Evolutionary conservation across 2,888 invertebrate species (phyloP), one percentile per base, ranked within the genome.

Genomic region (Leptodirus hochenwartii): DNA sequence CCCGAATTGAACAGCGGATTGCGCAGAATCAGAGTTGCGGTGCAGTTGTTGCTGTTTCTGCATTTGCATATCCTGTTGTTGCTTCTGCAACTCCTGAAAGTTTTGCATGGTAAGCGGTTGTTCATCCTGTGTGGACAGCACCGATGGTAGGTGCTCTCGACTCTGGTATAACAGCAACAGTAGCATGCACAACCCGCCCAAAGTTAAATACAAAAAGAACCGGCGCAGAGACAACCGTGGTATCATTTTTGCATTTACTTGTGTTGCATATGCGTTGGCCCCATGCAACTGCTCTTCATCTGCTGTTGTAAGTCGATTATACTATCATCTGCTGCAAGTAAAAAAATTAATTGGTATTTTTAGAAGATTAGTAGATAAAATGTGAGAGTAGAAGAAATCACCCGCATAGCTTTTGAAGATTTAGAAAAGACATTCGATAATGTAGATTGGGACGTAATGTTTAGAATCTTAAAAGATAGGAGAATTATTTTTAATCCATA

Each of bases 131-230:
- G 20, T 27, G 27, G 4, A 17, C n/a, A n/a, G n/a, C n/a, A n/a
- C 15, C 17, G 16, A 15, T 9, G 11, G 17, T 4, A 33, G 31
- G 23, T 22, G 31, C 16, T 27, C 33, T 17, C 34, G 38, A 25
- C 35, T 36, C 17, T 38, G 36, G 29, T 59, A 60, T 36, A 64
- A 50, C 36, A 61, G 63, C 22, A 65, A 58, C 42, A 67, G 50
- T 43, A 54, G 46, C 48, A 56, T 63, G 44, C 53, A 61, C 56
- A 55, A 62, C 43, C 51, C 64, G 53, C 50, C 62, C 51, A 53
- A 56, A 34, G 53, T 39, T 41, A 53, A 43, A 37, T 50, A 43
- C 37, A 55, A 43, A 43, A 54, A 53, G 27, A 53, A 43, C 41
- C 53, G 50, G 41, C 56, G 55, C 42, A 52, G 48, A 39, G 56